These are phyloP conservation scores for Brachycybe producta DNA, from an alignment of 2,888 invertebrate genomes.

Conservation along the genomic window DNA sequence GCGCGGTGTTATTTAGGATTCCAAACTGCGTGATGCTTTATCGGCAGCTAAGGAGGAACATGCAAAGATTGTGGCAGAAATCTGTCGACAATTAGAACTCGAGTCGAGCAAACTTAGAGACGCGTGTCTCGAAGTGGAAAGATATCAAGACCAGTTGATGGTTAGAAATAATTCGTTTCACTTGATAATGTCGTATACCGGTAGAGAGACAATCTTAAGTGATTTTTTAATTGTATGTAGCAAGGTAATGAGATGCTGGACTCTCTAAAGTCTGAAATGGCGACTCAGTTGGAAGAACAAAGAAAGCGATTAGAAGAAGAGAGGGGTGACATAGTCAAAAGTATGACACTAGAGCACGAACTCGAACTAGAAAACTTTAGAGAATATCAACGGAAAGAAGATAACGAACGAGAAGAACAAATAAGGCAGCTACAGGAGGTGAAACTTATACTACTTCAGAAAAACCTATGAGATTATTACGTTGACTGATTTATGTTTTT, in stretches of 20 bases:
- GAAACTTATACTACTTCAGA: no score
- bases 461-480: no score
- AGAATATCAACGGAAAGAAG: slow-evolving; percentile 4
- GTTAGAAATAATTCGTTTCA: neutral
- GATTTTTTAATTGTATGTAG: neutral
- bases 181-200: neutral
- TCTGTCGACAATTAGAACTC: slow-evolving; percentile 21
- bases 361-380: slow-evolving; percentile 23
- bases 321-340: slow-evolving; percentile 2
- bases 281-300: neutral
- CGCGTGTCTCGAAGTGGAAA: slow-evolving; percentile 10
- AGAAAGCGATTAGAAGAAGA: neutral
- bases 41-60: slow-evolving; percentile 19
- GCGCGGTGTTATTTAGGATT: no score
- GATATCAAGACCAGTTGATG: neutral
- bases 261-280: neutral
- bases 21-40: slow-evolving; percentile 18
- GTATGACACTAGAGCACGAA: slow-evolving; percentile 24
- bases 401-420: no score
- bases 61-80: slow-evolving; percentile 16
- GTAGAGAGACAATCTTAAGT: neutral
- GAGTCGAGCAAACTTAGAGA: slow-evolving; percentile 19
- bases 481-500: neutral
- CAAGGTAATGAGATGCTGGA: neutral
- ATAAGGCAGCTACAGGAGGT: neutral